These are phyloP conservation scores for Drosophila parvula DNA, from an alignment of 1,140 invertebrate species.

Conservation along the genomic window DNA sequence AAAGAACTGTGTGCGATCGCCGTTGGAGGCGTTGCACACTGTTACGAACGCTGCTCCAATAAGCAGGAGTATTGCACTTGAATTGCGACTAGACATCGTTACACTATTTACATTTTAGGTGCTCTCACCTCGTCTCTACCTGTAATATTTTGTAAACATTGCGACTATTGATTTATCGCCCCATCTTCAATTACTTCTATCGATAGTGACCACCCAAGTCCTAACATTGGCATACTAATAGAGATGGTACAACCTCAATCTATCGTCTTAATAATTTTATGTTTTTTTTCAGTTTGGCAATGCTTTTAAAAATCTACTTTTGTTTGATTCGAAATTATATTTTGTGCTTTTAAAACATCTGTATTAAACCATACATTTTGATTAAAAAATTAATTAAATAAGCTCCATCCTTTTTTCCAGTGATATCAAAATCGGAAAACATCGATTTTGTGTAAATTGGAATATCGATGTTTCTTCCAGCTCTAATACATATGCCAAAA, in stretches of 20 bases:
- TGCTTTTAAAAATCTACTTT: not conserved
- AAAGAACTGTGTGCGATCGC: constrained; percentile 79
- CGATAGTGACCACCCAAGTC: constrained; percentile 2
- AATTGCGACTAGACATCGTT: constrained; percentile 37
- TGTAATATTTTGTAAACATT: constrained; percentile 64
- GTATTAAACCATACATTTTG: too few species aligned
- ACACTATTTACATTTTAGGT: constrained; percentile 19
- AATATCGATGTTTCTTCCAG: constrained; percentile 5
- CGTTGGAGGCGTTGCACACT: constrained; percentile 51
- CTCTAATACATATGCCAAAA: constrained; percentile 46
- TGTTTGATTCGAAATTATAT: too few species aligned
- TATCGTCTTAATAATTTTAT: not conserved
- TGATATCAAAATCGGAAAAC: not conserved
- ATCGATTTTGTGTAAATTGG: not conserved
- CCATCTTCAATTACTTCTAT: not conserved
- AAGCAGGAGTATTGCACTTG: constrained; percentile 52
- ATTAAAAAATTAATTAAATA: not conserved
- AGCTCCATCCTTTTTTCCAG: not conserved
- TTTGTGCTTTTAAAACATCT: too few species aligned
- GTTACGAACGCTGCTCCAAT: constrained; percentile 11
- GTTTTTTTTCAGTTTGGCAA: not conserved
- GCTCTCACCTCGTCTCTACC: not conserved
- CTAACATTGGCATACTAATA: constrained; percentile 27
- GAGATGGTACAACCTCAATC: not conserved
- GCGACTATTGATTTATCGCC: constrained; percentile 65